These are phyloP conservation scores for Dallia pectoralis DNA, from an alignment of 2,797 vertebrate species.

Conservation along the genomic window DNA sequence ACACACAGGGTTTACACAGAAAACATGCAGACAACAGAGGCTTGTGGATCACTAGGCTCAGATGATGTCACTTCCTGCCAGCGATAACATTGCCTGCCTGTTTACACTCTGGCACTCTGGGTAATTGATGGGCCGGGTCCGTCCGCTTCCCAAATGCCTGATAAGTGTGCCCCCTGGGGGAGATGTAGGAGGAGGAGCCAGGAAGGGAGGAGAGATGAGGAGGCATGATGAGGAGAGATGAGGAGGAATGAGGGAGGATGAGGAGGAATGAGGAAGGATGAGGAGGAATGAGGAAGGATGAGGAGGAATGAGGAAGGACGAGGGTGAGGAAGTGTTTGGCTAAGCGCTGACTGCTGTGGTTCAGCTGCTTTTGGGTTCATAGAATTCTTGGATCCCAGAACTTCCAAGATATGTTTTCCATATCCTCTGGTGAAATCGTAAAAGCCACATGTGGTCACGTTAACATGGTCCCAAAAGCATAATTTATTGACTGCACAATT, in stretches of 20 bases:
- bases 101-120: background rate
- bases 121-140: background rate
- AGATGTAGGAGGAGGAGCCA: background rate
- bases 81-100: background rate
- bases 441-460: slow-evolving; percentile 40
- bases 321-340: slow-evolving; percentile 21
- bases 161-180: background rate
- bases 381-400: slow-evolving; percentile 14
- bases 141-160: background rate
- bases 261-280: too few relatives aligned
- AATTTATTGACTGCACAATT: slow-evolving; percentile 39
- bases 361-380: slow-evolving; percentile 33
- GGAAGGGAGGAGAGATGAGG: slow-evolving; percentile 23
- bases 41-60: background rate
- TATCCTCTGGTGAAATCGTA: slow-evolving; percentile 21
- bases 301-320: too few relatives aligned
- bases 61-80: background rate
- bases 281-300: slow-evolving; percentile 12
- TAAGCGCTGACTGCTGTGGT: slow-evolving; percentile 29
- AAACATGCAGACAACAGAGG: too few relatives aligned
- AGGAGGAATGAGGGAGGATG: slow-evolving; percentile 15
- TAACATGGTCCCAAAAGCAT: slow-evolving; percentile 36
- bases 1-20: too few relatives aligned
- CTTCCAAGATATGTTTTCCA: slow-evolving; percentile 30
- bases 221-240: slow-evolving; percentile 1